Percentiles rank a stretch among this genome's conserved stretches.
Conservation (phyloP, 2,797 vertebrate species). For the Balearica regulorum region DNA sequence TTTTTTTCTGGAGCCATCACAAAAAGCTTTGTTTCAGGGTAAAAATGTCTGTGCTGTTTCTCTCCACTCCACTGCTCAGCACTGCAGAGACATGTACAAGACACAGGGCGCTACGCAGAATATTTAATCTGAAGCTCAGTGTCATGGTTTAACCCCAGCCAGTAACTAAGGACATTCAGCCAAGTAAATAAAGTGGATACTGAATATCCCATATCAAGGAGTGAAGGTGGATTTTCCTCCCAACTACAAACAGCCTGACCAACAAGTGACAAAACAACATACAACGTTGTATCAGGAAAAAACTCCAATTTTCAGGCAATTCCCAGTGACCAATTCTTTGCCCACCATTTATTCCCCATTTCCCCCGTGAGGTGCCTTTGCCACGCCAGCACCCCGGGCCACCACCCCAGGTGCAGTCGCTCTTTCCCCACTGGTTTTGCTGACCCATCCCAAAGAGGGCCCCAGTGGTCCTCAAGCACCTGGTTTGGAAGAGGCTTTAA, state of each 20-base stretch:
- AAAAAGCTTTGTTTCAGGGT: background rate
- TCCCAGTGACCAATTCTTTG: background rate
- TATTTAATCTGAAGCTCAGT: background rate
- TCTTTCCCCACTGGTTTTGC: background rate
- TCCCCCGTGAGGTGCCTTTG: background rate
- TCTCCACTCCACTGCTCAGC: background rate
- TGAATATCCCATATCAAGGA: background rate
- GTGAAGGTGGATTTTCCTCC: background rate
- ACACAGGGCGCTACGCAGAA: background rate
- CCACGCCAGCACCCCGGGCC: background rate
- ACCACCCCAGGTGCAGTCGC: too few relatives aligned
- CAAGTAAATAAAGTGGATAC: background rate
- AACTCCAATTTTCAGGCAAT: rapidly evolving
- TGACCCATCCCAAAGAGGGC: background rate
- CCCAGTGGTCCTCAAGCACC: background rate
- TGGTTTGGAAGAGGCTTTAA: background rate
- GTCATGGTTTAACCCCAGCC: too few relatives aligned
- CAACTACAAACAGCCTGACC: background rate
- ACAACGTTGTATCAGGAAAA: background rate
- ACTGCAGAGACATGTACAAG: background rate
- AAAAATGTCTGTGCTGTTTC: background rate
- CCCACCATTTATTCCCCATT: background rate
- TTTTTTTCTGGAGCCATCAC: background rate
- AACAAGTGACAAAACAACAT: background rate
- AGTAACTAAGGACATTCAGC: background rate